phyloP scores from a whole-genome alignment of 1,140 invertebrate genomes.

The Diachasma alloeum region DNA sequence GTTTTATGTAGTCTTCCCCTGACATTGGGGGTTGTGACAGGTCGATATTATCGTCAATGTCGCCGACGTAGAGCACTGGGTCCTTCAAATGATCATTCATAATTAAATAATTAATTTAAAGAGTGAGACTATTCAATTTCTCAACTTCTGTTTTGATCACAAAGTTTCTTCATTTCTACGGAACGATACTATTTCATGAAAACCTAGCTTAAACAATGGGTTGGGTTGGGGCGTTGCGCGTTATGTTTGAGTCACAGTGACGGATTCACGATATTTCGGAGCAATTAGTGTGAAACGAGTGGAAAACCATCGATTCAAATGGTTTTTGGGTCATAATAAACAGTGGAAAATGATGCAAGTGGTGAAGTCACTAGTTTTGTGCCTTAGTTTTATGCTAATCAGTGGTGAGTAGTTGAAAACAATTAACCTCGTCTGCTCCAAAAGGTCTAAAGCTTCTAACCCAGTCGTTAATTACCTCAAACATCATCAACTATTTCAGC shows the following conservation, averaged over 20 bases:
- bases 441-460: no score
- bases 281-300: neutral
- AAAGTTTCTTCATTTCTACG: no score
- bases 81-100: slow-evolving; percentile 48
- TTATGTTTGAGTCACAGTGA: slow-evolving; percentile 5
- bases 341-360: neutral
- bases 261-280: neutral
- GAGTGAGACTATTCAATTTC: no score
- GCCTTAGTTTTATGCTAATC: neutral
- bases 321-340: neutral
- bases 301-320: neutral
- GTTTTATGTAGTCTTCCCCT: slow-evolving; percentile 68
- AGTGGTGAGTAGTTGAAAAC: neutral
- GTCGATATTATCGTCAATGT: slow-evolving; percentile 63
- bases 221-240: slow-evolving; percentile 5
- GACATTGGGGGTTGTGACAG: slow-evolving; percentile 63
- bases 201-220: neutral
- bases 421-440: neutral
- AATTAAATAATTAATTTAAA: neutral
- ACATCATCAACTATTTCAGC: no score
- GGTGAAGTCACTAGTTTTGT: neutral
- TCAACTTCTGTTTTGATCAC: no score
- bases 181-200: no score
- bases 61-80: slow-evolving; percentile 52
- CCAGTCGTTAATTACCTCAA: no score